Percentiles rank a stretch among this genome's conserved stretches.
Conservation (phyloP, 30 jellyfish, hydroid and myxozoan genomes). For the Phacellophora camtschatica region DNA sequence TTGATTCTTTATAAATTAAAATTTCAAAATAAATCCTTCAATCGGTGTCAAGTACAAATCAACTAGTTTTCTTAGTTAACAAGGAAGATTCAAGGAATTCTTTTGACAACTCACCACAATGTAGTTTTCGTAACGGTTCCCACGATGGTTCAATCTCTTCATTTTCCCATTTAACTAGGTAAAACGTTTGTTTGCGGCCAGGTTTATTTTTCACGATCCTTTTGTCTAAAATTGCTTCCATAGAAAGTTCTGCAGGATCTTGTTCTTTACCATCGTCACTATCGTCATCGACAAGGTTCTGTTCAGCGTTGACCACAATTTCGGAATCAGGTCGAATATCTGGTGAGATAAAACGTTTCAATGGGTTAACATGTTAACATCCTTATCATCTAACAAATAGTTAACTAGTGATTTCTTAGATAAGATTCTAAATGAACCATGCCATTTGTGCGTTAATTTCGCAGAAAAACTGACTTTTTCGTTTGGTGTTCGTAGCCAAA, state of each 20-base stretch:
- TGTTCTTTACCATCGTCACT: not conserved
- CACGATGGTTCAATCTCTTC: constrained; percentile 8
- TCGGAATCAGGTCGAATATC: not conserved
- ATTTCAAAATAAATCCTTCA: no score
- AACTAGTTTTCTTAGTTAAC: not conserved
- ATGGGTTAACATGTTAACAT: constrained; percentile 36
- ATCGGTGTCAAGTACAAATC: no score
- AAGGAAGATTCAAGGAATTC: no score
- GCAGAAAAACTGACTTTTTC: constrained; percentile 33
- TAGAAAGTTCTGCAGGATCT: not conserved
- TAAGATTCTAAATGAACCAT: constrained; percentile 72
- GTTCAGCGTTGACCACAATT: not conserved
- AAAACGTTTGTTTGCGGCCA: constrained; percentile 12
- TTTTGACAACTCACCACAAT: not conserved
- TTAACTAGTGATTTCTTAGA: constrained; percentile 52
- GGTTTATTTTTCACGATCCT: not conserved
- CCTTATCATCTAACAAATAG: constrained; percentile 26
- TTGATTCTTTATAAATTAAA: no score
- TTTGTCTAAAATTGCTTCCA: not conserved
- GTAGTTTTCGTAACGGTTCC: not conserved
- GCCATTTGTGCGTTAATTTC: constrained; percentile 52
- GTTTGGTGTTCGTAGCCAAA: constrained; percentile 62
- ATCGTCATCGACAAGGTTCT: not conserved
- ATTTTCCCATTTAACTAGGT: constrained; percentile 37
- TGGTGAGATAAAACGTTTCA: constrained; percentile 19